A percentile compares a stretch with the other conserved stretches of the same genome.
Evolutionary conservation across 2,797 vertebrate genomes (phyloP).

Genomic region (Gymnodraco acuticeps): DNA sequence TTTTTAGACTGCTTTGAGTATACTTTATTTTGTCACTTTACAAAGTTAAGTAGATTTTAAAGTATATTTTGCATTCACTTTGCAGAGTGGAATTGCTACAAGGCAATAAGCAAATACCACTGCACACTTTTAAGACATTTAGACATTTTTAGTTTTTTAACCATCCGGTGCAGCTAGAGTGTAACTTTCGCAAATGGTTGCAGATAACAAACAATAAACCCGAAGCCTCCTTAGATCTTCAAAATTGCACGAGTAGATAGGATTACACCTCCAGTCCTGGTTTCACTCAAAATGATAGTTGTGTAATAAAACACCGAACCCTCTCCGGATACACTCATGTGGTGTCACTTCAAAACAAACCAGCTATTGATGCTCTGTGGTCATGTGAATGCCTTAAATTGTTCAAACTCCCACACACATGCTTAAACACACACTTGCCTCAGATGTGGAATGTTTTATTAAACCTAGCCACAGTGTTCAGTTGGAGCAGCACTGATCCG

Average conservation of each 20-base stretch:
- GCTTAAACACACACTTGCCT: constrained; percentile 18
- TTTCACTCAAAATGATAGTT: constrained; percentile 11
- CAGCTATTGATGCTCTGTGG: neutral
- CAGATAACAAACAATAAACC: neutral
- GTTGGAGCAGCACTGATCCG: constrained; percentile 14
- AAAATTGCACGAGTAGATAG: neutral
- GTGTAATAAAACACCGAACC: neutral
- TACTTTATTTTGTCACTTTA: neutral
- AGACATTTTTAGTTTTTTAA: neutral
- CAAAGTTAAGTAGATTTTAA: too few species aligned
- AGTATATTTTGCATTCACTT: too few species aligned
- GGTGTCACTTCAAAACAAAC: neutral
- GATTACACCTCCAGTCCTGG: neutral
- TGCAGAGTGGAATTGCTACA: neutral
- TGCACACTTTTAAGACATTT: neutral
- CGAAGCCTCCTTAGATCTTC: neutral
- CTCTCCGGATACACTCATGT: neutral
- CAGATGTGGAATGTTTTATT: constrained; percentile 42
- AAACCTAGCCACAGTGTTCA: constrained; percentile 3
- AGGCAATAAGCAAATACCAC: neutral
- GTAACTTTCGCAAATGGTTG: neutral
- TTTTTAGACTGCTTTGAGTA: neutral
- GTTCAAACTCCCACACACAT: constrained; percentile 42
- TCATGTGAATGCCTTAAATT: constrained; percentile 28
- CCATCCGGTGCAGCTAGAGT: neutral